Percentiles rank a stretch among this genome's conserved stretches.
Conservation (phyloP, 30 jellyfish, hydroid and myxozoan genomes). For the Turritopsis dohrnii region DNA sequence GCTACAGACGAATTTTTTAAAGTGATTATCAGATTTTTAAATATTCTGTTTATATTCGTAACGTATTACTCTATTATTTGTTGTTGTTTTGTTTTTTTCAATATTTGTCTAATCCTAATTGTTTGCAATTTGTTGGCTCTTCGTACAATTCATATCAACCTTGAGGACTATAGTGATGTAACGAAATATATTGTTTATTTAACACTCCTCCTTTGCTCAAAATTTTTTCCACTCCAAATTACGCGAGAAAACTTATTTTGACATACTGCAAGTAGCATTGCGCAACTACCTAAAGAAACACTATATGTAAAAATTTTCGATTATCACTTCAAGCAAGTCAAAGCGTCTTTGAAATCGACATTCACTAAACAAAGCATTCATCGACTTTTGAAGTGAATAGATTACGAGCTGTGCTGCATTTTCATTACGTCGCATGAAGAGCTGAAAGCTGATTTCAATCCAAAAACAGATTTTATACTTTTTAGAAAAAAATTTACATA, state of each 20-base stretch:
- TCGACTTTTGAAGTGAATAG: neutral
- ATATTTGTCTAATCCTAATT: neutral
- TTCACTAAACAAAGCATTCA: neutral
- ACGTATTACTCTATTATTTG: no score
- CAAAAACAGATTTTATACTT: neutral
- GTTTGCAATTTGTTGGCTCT: neutral
- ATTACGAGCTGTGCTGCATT: neutral
- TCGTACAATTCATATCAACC: neutral
- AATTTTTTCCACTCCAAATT: neutral
- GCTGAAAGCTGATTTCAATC: neutral
- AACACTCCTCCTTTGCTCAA: neutral
- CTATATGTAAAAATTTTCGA: neutral
- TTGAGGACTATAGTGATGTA: no score
- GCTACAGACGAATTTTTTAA: neutral
- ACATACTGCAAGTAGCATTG: neutral
- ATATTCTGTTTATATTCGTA: no score
- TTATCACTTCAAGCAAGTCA: conserved; percentile 9
- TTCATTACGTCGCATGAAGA: neutral
- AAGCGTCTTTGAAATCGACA: conserved; percentile 4
- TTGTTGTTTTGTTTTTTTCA: no score
- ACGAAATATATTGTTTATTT: no score
- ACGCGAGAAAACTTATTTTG: neutral
- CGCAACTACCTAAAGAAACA: neutral
- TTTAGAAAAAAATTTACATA: neutral
- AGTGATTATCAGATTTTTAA: no score